Conservation (phyloP, 1,140 invertebrate species). For the Dufourea novaeangliae region DNA sequence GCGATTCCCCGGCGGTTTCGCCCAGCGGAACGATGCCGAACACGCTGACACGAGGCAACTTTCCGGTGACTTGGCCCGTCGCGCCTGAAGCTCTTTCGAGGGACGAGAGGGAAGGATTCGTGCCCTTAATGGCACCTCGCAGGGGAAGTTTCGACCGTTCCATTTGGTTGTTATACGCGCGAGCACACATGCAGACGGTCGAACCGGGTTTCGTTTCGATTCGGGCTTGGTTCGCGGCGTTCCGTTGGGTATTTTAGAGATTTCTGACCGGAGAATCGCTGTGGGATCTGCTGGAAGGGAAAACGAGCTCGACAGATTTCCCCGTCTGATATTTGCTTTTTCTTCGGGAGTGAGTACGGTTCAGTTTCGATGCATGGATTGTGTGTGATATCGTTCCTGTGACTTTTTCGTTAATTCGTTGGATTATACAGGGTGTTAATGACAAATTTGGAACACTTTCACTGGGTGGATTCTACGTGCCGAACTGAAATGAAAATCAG, state of each 20-base stretch:
- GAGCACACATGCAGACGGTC: not conserved
- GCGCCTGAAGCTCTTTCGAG: not conserved
- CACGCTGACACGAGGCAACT: not conserved
- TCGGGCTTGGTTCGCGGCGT: not conserved
- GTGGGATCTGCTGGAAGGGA: too few species aligned
- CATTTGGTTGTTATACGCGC: constrained; percentile 6
- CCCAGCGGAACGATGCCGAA: too few species aligned
- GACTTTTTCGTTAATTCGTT: too few species aligned
- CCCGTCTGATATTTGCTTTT: too few species aligned
- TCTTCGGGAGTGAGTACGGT: too few species aligned
- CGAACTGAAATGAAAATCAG: too few species aligned
- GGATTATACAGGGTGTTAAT: too few species aligned
- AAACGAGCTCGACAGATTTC: too few species aligned
- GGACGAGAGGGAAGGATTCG: not conserved
- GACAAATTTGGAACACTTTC: too few species aligned
- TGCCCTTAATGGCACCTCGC: constrained; percentile 3
- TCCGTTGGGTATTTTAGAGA: not conserved
- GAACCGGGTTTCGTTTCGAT: not conserved
- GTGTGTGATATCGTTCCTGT: too few species aligned
- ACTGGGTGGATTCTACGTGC: too few species aligned
- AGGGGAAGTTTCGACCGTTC: not conserved
- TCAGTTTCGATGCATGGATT: too few species aligned
- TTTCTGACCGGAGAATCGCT: not conserved
- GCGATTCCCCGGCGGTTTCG: not conserved
- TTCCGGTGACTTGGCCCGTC: not conserved